Evolutionary conservation across 2,888 invertebrate species (phyloP).

Genomic region (Branchinecta sandiegonensis): DNA sequence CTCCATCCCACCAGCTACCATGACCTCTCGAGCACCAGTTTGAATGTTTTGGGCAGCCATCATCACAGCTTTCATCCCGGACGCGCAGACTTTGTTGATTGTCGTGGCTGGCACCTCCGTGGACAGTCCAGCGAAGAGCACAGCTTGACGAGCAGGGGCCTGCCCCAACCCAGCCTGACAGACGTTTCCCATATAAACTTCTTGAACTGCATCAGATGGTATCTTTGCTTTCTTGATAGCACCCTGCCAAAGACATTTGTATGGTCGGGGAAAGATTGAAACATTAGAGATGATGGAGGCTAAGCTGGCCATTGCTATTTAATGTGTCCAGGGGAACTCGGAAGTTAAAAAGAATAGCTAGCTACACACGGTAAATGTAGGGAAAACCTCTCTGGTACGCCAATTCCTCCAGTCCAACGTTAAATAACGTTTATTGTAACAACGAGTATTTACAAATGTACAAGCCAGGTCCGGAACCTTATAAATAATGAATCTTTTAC

Average conservation of each 20-base stretch:
- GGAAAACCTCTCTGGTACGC: too few species aligned
- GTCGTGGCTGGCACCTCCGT: slow-evolving; percentile 81
- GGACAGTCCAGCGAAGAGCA: slow-evolving; percentile 74
- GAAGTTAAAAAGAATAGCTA: too few species aligned
- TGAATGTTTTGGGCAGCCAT: slow-evolving; percentile 79
- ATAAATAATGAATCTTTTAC: too few species aligned
- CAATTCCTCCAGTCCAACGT: too few species aligned
- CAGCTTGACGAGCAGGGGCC: slow-evolving; percentile 90
- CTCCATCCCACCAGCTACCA: slow-evolving; percentile 97
- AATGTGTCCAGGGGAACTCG: too few species aligned
- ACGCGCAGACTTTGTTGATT: slow-evolving; percentile 92
- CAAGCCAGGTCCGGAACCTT: too few species aligned
- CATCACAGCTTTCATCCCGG: slow-evolving; percentile 95
- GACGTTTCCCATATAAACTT: slow-evolving; percentile 70
- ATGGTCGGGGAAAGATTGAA: not conserved
- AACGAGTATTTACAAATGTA: too few species aligned
- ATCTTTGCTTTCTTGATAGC: slow-evolving; percentile 67
- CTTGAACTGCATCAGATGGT: slow-evolving; percentile 68
- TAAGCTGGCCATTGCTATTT: too few species aligned
- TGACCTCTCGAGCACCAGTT: slow-evolving; percentile 72
- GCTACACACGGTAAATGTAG: too few species aligned
- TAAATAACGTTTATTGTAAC: too few species aligned
- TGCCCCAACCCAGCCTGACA: slow-evolving; percentile 44
- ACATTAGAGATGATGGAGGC: too few species aligned
- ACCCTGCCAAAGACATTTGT: slow-evolving; percentile 35